Base-by-base conservation (phyloP, 2,797 vertebrate species). In the Aldrovandia affinis region DNA sequence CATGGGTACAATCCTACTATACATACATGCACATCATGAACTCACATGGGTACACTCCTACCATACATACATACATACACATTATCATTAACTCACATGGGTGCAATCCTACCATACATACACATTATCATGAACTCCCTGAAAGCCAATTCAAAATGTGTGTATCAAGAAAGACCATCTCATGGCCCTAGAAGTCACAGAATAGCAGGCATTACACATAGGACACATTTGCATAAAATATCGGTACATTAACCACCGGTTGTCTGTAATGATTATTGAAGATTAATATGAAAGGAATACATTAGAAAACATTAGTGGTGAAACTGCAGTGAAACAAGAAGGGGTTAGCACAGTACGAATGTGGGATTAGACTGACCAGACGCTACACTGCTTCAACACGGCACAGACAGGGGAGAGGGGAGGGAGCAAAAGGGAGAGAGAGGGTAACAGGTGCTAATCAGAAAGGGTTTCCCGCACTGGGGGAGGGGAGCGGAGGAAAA, bases 371-470 rank as follows among this genome's bases (percentile, higher is more conserved):
- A 18, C 78, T 20, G 47, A 84, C 42, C 83, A 8, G 22, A 57
- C 22, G 30, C 42, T 54, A 8, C 44, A 68, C 30, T 15, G 59
- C 47, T 15, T 47, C 57, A 73, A 30, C 61, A 8, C 47, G 14
- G 63, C 65, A 42, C 83, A 73, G 85, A 33, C 83, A 82, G 84
- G 59, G 81, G 85, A 59, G 33, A 85, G 28, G 77, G 39, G 82
- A 12, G 54, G 54, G 84, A 57, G 87, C 78, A 85, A 80, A 54
- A 68, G 65, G 12, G 80, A 42, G 84, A 57, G 59, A 50, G 82
- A 93, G 90, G 84, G 91, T 91, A 95, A 94, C 95, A 95, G 94
- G 95, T 96, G 95, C 86, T 93, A 93, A 94, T 95, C 93, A 93
- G 90, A 93, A 86, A 94, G 93, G 93, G 92, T 93, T 93, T 94